These are phyloP conservation scores for Buteo buteo DNA, from an alignment of 2,113 vertebrate species.

Conservation along the genomic window DNA sequence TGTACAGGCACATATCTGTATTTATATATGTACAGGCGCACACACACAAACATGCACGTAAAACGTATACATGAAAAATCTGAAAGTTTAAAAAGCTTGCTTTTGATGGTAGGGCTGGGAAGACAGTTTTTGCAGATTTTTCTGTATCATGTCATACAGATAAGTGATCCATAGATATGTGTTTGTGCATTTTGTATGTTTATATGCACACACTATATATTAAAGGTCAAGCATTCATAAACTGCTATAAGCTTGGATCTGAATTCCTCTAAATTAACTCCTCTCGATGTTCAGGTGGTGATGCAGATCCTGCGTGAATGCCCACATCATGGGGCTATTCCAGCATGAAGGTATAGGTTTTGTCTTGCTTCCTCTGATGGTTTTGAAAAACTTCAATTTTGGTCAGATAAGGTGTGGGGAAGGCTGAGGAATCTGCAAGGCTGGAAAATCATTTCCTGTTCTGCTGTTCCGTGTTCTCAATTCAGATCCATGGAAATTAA, in stretches of 20 bases:
- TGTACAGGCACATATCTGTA: background rate
- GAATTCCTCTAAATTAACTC: background rate
- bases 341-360: background rate
- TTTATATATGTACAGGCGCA: background rate
- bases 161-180: background rate
- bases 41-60: background rate
- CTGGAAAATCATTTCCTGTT: background rate
- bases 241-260: background rate
- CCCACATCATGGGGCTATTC: accelerated
- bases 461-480: background rate
- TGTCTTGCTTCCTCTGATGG: background rate
- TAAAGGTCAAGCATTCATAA: background rate
- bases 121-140: background rate
- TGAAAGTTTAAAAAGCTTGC: background rate
- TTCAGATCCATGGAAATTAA: background rate
- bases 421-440: background rate
- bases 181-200: background rate
- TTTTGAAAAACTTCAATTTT: background rate
- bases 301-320: background rate
- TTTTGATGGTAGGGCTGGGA: background rate
- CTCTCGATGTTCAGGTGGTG: background rate
- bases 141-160: background rate
- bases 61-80: background rate
- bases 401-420: background rate
- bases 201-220: background rate